Evolutionary conservation across 2,888 invertebrate genomes (phyloP), one percentile per base, ranked within the genome.

Genomic region (Perithous albicinctus): DNA sequence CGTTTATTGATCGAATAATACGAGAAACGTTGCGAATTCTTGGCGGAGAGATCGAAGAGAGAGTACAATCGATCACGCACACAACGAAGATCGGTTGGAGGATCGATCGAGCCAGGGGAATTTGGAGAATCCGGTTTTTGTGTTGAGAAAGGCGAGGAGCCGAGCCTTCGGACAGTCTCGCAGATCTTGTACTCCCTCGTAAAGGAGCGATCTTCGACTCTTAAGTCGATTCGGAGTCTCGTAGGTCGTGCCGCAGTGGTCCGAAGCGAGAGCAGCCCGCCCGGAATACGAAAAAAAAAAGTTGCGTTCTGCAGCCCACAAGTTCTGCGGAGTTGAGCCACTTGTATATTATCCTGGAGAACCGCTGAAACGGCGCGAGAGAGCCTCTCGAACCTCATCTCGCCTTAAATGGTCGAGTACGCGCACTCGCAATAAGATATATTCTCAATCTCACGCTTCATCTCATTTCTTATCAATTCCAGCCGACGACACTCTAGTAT

Each of bases 151-250:
- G 82, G 82, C 82, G 67, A 64, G 72, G 66, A 56, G 63, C 59
- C 79, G 73, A 69, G 78, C 74, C 74, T 78, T 75, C 78, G 78
- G 78, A 82, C 82, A 77, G 74, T 67, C 75, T 75, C 76, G 72
- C 59, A 46, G 72, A 32, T 72, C 72, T 46, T 56, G 72, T 72
- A 15, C 59, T 6, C 29, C 72, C 63, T 78, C 78, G 66, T 79
- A 76, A 82, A 79, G 82, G 72, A 79, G 67, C 82, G 79, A 82
- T 82, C 79, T 72, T 82, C 72, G 82, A 72, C 82, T 82, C 82
- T 82, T 82, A 82, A 82, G 82, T 82, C 79, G 82, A 82, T 82
- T 82, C 82, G 82, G 72, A 79, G 82, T 82, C 82, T 82, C 82
- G 82, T 82, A 82, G 82, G 82, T 82, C 82, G 82, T 82, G 82